These are phyloP conservation scores for Rhinella marina DNA, from an alignment of 2,797 vertebrate genomes.

Conservation along the genomic window DNA sequence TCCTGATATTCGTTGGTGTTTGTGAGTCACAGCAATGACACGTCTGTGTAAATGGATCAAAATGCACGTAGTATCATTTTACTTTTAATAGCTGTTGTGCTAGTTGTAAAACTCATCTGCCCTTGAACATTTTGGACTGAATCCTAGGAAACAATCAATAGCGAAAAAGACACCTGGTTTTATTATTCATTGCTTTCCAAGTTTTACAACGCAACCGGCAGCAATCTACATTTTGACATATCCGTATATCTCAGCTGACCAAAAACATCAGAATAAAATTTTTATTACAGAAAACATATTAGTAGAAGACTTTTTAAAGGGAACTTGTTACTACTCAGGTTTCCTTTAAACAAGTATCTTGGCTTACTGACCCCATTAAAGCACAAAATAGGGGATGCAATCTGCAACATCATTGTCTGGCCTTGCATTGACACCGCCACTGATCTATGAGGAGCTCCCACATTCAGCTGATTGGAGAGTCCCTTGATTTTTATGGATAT, in stretches of 20 bases:
- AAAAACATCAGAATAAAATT: background rate
- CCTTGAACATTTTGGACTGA: constrained; percentile 46
- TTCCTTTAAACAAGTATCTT: background rate
- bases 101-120: constrained; percentile 55
- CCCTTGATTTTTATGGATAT: too few species aligned
- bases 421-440: too few species aligned
- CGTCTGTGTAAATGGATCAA: constrained; percentile 32
- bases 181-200: constrained; percentile 36
- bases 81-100: constrained; percentile 40
- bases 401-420: too few species aligned
- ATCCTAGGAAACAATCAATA: constrained; percentile 50
- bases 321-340: background rate
- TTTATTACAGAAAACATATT: background rate
- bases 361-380: background rate
- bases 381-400: too few species aligned
- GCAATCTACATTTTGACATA: constrained; percentile 37
- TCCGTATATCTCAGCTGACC: constrained; percentile 7
- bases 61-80: constrained; percentile 30
- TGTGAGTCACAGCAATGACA: constrained; percentile 34
- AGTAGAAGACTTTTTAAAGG: background rate
- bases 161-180: constrained; percentile 50
- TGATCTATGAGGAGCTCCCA: too few species aligned
- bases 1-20: constrained; percentile 4
- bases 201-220: constrained; percentile 12
- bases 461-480: too few species aligned